Conservation (phyloP, 2,888 invertebrate species). For the Sminthurides aquaticus region DNA sequence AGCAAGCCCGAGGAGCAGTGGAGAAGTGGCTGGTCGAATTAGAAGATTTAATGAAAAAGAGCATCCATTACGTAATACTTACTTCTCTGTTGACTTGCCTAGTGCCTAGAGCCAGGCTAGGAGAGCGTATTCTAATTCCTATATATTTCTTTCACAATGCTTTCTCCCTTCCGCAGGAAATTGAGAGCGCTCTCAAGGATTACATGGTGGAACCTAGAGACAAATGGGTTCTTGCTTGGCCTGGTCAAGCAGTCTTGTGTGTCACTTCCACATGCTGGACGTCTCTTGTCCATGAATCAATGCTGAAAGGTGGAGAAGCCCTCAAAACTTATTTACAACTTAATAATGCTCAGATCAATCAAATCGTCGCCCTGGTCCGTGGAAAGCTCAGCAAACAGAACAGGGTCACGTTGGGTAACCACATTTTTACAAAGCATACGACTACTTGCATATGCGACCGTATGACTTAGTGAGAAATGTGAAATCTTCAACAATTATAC, state of each 20-base stretch:
- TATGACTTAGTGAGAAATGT: too few relatives aligned
- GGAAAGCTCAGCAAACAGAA: constrained; percentile 79
- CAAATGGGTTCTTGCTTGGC: constrained; percentile 83
- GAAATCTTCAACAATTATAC: too few relatives aligned
- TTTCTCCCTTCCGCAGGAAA: constrained; percentile 27
- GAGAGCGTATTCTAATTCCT: too few relatives aligned
- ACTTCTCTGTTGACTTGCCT: background rate
- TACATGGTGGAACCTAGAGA: constrained; percentile 47
- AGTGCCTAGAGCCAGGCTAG: background rate
- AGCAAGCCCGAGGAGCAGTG: constrained; percentile 82
- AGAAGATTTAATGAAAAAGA: constrained; percentile 78
- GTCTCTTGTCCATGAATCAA: constrained; percentile 68
- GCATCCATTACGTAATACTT: constrained; percentile 58
- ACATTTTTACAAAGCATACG: background rate
- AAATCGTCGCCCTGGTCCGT: constrained; percentile 52
- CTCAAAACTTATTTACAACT: constrained; percentile 24
- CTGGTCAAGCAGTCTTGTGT: constrained; percentile 82
- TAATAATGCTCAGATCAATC: constrained; percentile 46
- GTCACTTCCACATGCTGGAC: constrained; percentile 89
- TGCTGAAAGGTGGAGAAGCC: constrained; percentile 30
- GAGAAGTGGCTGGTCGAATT: constrained; percentile 91
- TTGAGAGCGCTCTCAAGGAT: constrained; percentile 30
- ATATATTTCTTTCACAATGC: too few relatives aligned
- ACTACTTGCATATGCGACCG: too few relatives aligned
- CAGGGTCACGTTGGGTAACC: constrained; percentile 71